These are phyloP conservation scores for Aquatica leii DNA, from an alignment of 2,888 invertebrate species.

Conservation along the genomic window DNA sequence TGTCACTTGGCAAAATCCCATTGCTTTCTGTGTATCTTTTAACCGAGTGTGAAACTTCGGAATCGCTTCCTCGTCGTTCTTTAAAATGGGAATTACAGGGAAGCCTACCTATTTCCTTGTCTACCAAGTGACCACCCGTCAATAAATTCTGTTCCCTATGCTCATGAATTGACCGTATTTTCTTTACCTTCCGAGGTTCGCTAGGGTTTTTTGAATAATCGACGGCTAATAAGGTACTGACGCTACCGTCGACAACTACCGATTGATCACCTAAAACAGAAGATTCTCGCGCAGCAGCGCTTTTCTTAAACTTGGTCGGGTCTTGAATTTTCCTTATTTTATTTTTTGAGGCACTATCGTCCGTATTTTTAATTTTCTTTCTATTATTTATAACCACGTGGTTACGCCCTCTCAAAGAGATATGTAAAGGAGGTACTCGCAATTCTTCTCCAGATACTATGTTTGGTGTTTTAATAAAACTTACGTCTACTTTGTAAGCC, in stretches of 20 bases:
- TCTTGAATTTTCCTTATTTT: conserved; percentile 50
- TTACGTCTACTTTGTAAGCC: conserved; percentile 83
- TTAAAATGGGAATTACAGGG: conserved; percentile 44
- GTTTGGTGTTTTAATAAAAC: conserved; percentile 66
- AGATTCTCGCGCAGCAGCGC: conserved; percentile 20
- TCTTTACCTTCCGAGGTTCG: conserved; percentile 50
- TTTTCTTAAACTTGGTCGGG: conserved; percentile 38
- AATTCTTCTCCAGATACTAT: conserved; percentile 69
- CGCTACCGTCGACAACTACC: conserved; percentile 16
- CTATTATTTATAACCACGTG: conserved; percentile 85
- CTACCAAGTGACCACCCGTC: conserved; percentile 53
- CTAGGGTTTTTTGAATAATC: conserved; percentile 50
- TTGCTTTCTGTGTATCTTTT: conserved; percentile 63
- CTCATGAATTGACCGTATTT: conserved; percentile 41
- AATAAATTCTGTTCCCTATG: conserved; percentile 61
- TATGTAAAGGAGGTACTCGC: conserved; percentile 87
- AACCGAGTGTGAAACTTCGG: conserved; percentile 56
- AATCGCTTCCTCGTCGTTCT: conserved; percentile 64
- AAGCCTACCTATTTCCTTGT: conserved; percentile 34
- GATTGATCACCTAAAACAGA: conserved; percentile 16
- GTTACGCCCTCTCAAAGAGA: conserved; percentile 84
- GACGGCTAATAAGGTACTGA: conserved; percentile 22
- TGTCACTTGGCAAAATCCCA: conserved; percentile 69
- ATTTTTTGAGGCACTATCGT: conserved; percentile 44
- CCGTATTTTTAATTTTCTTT: conserved; percentile 58